phyloP scores from a whole-genome alignment of 1,140 invertebrate species.

The Apis cerana region DNA sequence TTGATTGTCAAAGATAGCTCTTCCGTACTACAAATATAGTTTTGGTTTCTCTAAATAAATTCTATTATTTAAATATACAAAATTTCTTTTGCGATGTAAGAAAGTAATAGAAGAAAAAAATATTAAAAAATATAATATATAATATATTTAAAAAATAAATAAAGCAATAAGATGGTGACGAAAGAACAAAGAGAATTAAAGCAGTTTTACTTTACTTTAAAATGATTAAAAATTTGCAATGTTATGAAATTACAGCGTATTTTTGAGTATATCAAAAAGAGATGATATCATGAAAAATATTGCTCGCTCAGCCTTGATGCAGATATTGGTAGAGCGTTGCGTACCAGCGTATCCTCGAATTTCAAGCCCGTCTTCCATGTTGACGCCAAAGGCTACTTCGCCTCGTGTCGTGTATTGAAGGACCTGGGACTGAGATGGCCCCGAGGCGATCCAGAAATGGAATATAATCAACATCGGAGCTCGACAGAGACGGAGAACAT shows the following conservation, averaged over 20 bases:
- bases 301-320: conserved; percentile 1
- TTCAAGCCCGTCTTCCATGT: conserved; percentile 76
- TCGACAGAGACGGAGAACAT: conserved; percentile 36
- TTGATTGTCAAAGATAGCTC: background rate
- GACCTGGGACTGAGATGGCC: conserved; percentile 63
- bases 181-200: background rate
- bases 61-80: background rate
- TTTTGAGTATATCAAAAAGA: background rate
- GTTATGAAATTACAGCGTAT: background rate
- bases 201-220: too few relatives aligned
- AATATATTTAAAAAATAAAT: background rate
- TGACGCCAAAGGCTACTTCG: conserved; percentile 74
- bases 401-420: conserved; percentile 72
- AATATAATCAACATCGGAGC: conserved; percentile 78
- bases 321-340: conserved; percentile 38
- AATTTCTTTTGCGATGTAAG: too few relatives aligned
- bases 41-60: background rate
- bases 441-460: conserved; percentile 78
- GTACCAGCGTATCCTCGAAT: conserved; percentile 70
- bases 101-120: background rate
- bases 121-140: background rate
- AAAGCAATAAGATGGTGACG: background rate
- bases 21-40: background rate
- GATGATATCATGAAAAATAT: conserved; percentile 5
- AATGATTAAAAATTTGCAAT: background rate